Percentiles rank a stretch among this genome's conserved stretches.
phyloP scores from a whole-genome alignment of 1,140 invertebrate genomes.

The Platyscapa corneri region DNA sequence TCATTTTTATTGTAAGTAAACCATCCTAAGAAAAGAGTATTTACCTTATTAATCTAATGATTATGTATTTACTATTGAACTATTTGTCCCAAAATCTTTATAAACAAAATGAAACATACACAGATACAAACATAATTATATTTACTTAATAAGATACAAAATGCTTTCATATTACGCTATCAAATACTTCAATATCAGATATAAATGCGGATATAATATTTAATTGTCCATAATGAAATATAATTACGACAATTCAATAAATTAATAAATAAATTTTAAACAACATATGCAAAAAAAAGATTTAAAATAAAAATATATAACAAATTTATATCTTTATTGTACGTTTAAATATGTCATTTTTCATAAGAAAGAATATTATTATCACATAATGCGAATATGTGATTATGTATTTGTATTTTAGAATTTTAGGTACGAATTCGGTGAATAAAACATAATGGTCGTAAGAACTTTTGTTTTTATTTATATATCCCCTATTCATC shows the following conservation, averaged over 20 bases:
- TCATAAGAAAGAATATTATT: constrained; percentile 26
- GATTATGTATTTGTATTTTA: constrained; percentile 49
- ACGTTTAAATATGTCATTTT: constrained; percentile 35
- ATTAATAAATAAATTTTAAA: constrained; percentile 24
- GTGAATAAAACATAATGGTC: constrained; percentile 38
- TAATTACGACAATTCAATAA: constrained; percentile 27
- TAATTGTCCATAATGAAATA: constrained; percentile 41
- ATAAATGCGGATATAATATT: constrained; percentile 36
- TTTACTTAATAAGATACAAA: constrained; percentile 19
- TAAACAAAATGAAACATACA: constrained; percentile 32
- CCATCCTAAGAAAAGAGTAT: constrained; percentile 30
- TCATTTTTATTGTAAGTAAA: constrained; percentile 40
- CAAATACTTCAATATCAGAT: constrained; percentile 37
- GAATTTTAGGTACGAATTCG: constrained; percentile 39
- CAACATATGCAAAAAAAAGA: constrained; percentile 12
- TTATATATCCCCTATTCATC: background rate
- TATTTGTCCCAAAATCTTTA: constrained; percentile 8
- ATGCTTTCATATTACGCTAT: constrained; percentile 30
- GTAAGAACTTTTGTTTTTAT: constrained; percentile 26
- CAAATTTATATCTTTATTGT: constrained; percentile 26
- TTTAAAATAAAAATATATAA: constrained; percentile 20
- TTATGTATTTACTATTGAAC: constrained; percentile 36
- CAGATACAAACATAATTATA: constrained; percentile 11
- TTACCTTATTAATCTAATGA: constrained; percentile 36
- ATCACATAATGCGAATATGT: constrained; percentile 44